Percentiles rank a stretch among this genome's conserved stretches.
phyloP scores from a whole-genome alignment of 1,140 invertebrate species.

The Aphaenogaster floridana region DNA sequence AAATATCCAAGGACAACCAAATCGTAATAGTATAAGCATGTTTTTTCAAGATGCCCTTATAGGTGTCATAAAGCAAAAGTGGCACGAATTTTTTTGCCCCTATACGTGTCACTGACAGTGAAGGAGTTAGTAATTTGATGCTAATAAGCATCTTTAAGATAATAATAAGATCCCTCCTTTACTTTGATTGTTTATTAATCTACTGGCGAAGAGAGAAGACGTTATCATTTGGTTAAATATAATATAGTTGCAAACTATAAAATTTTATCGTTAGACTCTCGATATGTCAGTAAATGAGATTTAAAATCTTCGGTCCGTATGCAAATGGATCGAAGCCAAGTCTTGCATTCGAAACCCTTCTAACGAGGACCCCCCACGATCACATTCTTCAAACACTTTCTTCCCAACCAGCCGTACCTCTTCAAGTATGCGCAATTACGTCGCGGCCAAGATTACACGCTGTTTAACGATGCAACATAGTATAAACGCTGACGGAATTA shows the following conservation, averaged over 20 bases:
- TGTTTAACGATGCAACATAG: conserved; percentile 13
- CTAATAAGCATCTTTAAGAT: no score
- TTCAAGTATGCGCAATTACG: conserved; percentile 59
- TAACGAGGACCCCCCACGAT: conserved; percentile 69
- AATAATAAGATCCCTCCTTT: no score
- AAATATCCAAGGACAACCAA: no score
- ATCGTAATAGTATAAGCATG: no score
- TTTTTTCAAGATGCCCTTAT: no score
- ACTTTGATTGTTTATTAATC: no score
- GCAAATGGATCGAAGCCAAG: conserved; percentile 62
- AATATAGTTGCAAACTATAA: background rate
- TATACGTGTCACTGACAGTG: no score
- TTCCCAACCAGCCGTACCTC: conserved; percentile 45
- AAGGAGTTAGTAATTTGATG: no score
- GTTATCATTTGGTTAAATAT: no score
- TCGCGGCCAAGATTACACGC: background rate
- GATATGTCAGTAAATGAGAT: conserved; percentile 48
- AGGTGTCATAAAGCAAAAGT: no score
- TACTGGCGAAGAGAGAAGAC: no score
- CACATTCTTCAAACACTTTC: conserved; percentile 58
- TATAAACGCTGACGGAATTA: background rate
- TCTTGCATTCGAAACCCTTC: conserved; percentile 52
- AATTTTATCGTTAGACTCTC: conserved; percentile 11
- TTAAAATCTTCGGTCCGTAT: conserved; percentile 57
- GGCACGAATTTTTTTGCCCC: no score